Evolutionary conservation across 37 sponge, comb jelly and placozoan genomes (phyloP).

Genomic region (Ephydatia muelleri): DNA sequence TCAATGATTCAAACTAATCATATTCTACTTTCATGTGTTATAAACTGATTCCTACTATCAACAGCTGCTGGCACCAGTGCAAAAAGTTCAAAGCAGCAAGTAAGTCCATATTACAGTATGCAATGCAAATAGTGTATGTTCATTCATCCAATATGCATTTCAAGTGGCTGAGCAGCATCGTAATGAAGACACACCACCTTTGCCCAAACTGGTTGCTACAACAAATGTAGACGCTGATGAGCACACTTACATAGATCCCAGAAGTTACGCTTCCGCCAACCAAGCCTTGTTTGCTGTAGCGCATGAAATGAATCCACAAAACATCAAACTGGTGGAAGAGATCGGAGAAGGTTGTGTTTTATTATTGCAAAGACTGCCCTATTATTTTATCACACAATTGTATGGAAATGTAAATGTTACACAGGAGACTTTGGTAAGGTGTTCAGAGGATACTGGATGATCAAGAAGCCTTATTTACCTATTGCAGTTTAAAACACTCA

Average conservation of each 20-base stretch:
- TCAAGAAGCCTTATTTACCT: slow-evolving; percentile 10
- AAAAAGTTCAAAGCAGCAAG: no score
- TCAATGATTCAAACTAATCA: no score
- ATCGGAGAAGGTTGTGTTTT: slow-evolving; percentile 64
- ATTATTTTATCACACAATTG: neutral
- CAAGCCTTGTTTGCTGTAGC: slow-evolving; percentile 65
- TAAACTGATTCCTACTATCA: no score
- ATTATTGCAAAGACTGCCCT: neutral
- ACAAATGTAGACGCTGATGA: neutral
- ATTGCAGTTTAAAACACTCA: slow-evolving; percentile 86
- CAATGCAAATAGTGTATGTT: no score
- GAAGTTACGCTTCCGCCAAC: slow-evolving; percentile 41
- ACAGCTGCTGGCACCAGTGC: no score
- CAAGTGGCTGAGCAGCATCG: no score
- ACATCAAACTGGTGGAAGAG: slow-evolving; percentile 38
- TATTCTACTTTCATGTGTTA: no score
- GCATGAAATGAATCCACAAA: slow-evolving; percentile 61
- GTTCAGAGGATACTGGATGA: slow-evolving; percentile 60
- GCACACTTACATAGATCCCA: slow-evolving; percentile 71
- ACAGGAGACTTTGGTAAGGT: slow-evolving; percentile 92
- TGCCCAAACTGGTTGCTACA: neutral
- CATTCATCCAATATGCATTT: no score
- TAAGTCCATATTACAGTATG: no score
- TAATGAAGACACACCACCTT: no score
- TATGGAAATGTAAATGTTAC: neutral